Evolutionary conservation across 2,888 invertebrate species (phyloP).

Genomic region (Lucinisca nassula): DNA sequence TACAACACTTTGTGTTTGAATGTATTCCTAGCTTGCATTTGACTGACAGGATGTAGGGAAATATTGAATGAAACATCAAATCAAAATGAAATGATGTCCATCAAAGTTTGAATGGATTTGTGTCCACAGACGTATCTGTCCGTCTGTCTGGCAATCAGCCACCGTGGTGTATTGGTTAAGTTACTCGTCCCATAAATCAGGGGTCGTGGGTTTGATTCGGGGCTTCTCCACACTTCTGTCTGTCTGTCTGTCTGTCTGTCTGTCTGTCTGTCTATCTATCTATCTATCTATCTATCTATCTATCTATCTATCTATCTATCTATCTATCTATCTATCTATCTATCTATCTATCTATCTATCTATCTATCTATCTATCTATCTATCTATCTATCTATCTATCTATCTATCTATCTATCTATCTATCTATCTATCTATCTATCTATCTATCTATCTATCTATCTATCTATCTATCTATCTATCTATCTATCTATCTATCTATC

Average conservation of each 20-base stretch:
- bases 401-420: not conserved
- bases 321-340: not conserved
- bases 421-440: not conserved
- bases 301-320: not conserved
- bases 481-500: not conserved
- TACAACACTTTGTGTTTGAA: too few relatives aligned
- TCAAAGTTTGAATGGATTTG: too few relatives aligned
- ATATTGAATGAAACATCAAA: too few relatives aligned
- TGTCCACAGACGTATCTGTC: too few relatives aligned
- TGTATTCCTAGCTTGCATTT: too few relatives aligned
- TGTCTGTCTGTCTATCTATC: not conserved
- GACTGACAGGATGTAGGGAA: too few relatives aligned
- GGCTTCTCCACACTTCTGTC: too few relatives aligned
- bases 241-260: not conserved
- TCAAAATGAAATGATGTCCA: too few relatives aligned
- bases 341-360: not conserved
- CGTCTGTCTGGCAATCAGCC: too few relatives aligned
- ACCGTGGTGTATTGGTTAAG: too few relatives aligned
- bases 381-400: not conserved
- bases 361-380: not conserved
- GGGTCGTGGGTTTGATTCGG: too few relatives aligned
- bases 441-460: not conserved
- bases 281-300: not conserved
- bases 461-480: not conserved
- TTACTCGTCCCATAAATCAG: too few relatives aligned